phyloP scores from a whole-genome alignment of 2,797 vertebrate species.

The Anguilla obscura region DNA sequence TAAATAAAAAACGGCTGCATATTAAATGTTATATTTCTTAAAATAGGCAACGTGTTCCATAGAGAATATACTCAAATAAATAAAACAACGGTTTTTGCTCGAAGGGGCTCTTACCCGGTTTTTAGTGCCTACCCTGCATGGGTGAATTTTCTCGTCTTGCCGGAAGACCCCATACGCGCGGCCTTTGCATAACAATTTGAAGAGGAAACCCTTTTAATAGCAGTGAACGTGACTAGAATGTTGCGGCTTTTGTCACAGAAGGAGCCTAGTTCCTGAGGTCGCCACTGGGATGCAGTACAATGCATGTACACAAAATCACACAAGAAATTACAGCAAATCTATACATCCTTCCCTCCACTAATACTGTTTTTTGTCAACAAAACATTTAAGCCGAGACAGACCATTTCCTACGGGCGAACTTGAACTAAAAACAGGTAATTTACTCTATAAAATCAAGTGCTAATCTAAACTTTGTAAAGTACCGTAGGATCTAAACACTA shows the following conservation, averaged over 20 bases:
- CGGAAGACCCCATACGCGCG: constrained; percentile 52
- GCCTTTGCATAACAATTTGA: constrained; percentile 68
- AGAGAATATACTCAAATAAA: neutral
- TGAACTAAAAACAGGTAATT: neutral
- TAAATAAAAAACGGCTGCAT: neutral
- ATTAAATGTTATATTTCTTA: neutral
- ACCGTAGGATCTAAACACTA: neutral
- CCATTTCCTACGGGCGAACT: neutral
- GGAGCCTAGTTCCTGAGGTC: constrained; percentile 31
- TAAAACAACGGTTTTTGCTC: constrained; percentile 35
- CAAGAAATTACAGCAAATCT: constrained; percentile 52
- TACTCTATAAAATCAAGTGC: neutral
- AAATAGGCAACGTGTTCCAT: neutral
- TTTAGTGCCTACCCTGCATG: constrained; percentile 50
- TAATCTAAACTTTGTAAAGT: neutral
- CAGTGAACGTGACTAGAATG: constrained; percentile 49
- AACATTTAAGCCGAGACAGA: neutral
- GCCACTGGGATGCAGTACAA: constrained; percentile 54
- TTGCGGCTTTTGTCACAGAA: neutral
- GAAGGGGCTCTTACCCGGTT: constrained; percentile 55
- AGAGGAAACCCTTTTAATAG: constrained; percentile 49
- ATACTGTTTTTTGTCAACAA: neutral
- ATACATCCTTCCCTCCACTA: neutral
- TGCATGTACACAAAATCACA: constrained; percentile 65
- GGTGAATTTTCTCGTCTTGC: constrained; percentile 51